Conservation (phyloP, 2,888 invertebrate species). For the Dioctria rufipes region DNA sequence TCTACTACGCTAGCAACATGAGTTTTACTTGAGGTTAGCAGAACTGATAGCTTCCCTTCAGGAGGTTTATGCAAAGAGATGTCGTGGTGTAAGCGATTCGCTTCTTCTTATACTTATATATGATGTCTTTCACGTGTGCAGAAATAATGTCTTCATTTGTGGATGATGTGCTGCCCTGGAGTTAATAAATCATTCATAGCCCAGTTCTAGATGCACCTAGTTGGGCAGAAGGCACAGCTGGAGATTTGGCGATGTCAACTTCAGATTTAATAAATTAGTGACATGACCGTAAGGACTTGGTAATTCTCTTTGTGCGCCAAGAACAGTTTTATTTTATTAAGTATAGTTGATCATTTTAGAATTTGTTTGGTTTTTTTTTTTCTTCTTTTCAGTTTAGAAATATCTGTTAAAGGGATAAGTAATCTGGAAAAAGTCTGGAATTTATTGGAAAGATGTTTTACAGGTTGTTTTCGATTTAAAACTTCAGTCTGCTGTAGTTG, state of each 20-base stretch:
- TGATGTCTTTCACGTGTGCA: not conserved
- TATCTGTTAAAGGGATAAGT: too few relatives aligned
- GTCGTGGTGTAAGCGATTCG: constrained; percentile 29
- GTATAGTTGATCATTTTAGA: too few relatives aligned
- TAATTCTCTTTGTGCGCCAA: not conserved
- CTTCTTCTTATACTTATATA: constrained; percentile 10
- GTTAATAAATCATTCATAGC: constrained; percentile 42
- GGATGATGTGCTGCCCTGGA: constrained; percentile 1
- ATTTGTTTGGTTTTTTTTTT: too few relatives aligned
- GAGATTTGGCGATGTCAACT: constrained; percentile 46
- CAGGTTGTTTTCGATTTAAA: too few relatives aligned
- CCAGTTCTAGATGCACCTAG: constrained; percentile 26
- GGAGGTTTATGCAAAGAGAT: constrained; percentile 47
- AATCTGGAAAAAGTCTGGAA: too few relatives aligned
- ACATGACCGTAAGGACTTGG: constrained; percentile 20
- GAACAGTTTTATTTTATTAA: too few relatives aligned
- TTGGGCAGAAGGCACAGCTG: constrained; percentile 22
- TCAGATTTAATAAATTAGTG: constrained; percentile 35
- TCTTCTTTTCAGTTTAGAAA: too few relatives aligned
- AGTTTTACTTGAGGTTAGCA: constrained; percentile 1
- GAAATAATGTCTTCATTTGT: constrained; percentile 50
- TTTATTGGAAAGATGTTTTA: too few relatives aligned
- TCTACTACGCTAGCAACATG: not conserved
- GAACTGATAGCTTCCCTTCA: constrained; percentile 24
- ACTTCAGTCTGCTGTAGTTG: too few relatives aligned